Evolutionary conservation across 2,113 vertebrate species (phyloP).

Genomic region (Mungos mungo): DNA sequence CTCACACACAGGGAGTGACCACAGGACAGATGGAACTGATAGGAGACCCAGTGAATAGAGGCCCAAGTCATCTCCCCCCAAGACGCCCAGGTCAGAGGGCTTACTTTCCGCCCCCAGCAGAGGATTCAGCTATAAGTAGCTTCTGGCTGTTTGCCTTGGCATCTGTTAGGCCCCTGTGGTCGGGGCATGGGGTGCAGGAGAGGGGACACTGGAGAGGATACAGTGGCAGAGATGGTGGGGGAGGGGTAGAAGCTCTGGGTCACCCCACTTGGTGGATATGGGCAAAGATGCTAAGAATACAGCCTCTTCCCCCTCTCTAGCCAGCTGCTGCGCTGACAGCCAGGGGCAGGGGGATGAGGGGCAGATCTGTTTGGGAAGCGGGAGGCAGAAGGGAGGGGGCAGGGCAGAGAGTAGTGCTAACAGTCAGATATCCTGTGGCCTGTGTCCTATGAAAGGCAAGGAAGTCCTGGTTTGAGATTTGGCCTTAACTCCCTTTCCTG

Average conservation of each 20-base stretch:
- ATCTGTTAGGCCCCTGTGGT: neutral
- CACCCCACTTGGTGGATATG: neutral
- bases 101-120: neutral
- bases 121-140: neutral
- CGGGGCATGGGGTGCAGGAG: neutral
- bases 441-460: neutral
- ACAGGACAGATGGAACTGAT: neutral
- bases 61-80: accelerated
- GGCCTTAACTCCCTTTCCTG: neutral
- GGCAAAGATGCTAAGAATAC: neutral
- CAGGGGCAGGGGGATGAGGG: neutral
- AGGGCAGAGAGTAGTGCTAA: neutral
- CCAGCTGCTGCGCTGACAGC: neutral
- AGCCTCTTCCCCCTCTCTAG: neutral
- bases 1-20: neutral
- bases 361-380: neutral
- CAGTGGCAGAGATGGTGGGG: neutral
- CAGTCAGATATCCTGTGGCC: neutral
- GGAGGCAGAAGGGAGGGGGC: neutral
- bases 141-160: neutral
- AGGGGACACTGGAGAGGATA: neutral
- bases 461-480: neutral
- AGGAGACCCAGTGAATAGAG: neutral
- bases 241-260: neutral
- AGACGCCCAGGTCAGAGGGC: neutral